phyloP scores from a whole-genome alignment of 2,888 invertebrate species.

The Lepidochrysops patricia region DNA sequence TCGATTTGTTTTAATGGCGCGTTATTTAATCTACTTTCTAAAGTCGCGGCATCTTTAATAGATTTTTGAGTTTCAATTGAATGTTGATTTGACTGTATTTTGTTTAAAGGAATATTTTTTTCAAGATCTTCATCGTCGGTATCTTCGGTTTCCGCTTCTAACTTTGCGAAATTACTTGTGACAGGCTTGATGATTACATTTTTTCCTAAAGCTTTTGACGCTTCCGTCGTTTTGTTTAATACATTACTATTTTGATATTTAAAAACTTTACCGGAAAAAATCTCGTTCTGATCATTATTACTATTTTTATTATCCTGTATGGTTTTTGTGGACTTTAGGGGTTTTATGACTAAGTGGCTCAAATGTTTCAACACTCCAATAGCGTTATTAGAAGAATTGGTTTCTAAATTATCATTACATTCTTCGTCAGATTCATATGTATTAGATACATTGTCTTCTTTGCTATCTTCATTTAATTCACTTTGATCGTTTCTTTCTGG shows the following conservation, averaged over 20 bases:
- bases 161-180: neutral
- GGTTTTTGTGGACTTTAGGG: slow-evolving; percentile 24
- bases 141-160: neutral
- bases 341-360: slow-evolving; percentile 47
- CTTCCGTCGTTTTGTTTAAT: neutral
- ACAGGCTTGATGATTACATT: neutral
- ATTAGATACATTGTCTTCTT: neutral
- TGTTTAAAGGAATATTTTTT: neutral
- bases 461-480: neutral
- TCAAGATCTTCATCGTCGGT: neutral
- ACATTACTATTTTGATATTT: neutral
- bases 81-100: slow-evolving; percentile 5
- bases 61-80: neutral
- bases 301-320: slow-evolving; percentile 9
- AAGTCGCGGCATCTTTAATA: neutral
- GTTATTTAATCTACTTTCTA: slow-evolving; percentile 14
- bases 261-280: neutral
- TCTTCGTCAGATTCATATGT: neutral
- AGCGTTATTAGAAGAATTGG: slow-evolving; percentile 24
- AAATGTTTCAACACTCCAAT: slow-evolving; percentile 45
- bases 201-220: neutral
- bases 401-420: slow-evolving; percentile 4
- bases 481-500: neutral
- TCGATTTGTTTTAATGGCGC: slow-evolving; percentile 20
- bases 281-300: slow-evolving; percentile 10